Conservation (phyloP, 1,140 invertebrate species). For the Listronotus bonariensis region DNA sequence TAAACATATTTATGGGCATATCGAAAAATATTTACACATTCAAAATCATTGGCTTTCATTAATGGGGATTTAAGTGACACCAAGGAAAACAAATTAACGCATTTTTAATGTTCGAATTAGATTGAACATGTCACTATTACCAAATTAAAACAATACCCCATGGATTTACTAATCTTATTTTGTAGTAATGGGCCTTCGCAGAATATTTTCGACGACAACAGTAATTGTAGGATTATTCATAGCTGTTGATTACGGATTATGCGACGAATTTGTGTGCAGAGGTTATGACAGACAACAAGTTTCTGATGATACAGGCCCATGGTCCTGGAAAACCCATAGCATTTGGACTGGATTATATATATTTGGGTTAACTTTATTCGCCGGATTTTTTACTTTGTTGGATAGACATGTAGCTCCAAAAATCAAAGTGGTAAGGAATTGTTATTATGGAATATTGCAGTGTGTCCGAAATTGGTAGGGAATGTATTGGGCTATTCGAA, state of each 20-base stretch:
- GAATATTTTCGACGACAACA: constrained; percentile 64
- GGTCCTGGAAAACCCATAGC: constrained; percentile 59
- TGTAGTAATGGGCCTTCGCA: constrained; percentile 64
- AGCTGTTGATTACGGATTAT: constrained; percentile 65
- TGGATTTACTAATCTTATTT: constrained; percentile 31
- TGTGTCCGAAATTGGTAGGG: no score
- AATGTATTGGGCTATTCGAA: no score
- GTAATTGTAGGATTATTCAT: constrained; percentile 66
- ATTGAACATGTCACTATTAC: no score
- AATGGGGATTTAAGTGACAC: no score
- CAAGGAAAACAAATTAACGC: no score
- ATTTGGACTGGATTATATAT: constrained; percentile 64
- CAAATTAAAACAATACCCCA: no score
- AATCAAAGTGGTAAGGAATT: constrained; percentile 19
- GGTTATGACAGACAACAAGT: constrained; percentile 57
- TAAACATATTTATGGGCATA: no score
- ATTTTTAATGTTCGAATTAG: no score
- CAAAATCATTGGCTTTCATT: no score
- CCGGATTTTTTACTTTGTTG: constrained; percentile 61
- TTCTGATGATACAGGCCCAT: constrained; percentile 55
- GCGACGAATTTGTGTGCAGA: constrained; percentile 65
- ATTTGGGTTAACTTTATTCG: constrained; percentile 59
- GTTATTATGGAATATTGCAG: no score
- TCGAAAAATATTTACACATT: no score
- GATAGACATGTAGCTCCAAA: constrained; percentile 48